phyloP scores from a whole-genome alignment of 2,888 invertebrate genomes.

The Gymnosoma rotundatum region DNA sequence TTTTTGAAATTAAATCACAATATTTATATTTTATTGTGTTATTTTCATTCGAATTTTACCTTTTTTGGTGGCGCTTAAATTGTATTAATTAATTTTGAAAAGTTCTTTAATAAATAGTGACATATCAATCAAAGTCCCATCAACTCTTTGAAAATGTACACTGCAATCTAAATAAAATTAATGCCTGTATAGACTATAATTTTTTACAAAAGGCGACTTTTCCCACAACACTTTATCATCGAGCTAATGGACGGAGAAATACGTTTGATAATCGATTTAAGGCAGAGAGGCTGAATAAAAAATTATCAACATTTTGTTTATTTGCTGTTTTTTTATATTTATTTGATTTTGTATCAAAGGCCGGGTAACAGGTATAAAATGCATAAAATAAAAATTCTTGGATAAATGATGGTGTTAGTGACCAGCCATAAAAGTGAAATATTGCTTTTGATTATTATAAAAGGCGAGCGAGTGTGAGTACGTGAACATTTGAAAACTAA shows the following conservation, averaged over 20 bases:
- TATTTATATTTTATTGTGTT: too few species aligned
- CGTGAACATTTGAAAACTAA: slow-evolving; percentile 46
- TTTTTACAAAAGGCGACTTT: slow-evolving; percentile 44
- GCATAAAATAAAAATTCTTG: slow-evolving; percentile 39
- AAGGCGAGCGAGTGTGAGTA: neutral
- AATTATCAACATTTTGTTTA: slow-evolving; percentile 36
- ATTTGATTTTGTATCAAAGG: neutral
- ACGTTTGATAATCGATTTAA: slow-evolving; percentile 39
- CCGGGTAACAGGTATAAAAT: slow-evolving; percentile 62
- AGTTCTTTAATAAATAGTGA: slow-evolving; percentile 17
- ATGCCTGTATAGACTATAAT: slow-evolving; percentile 27
- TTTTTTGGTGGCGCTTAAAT: neutral
- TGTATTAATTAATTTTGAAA: neutral
- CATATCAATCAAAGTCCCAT: slow-evolving; percentile 62
- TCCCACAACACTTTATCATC: slow-evolving; percentile 71
- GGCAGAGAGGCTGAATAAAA: slow-evolving; percentile 23
- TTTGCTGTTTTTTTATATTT: slow-evolving; percentile 17
- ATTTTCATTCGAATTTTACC: neutral
- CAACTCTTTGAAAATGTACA: slow-evolving; percentile 8
- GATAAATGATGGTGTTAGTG: slow-evolving; percentile 60
- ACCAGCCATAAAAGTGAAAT: slow-evolving; percentile 72
- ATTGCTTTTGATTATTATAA: slow-evolving; percentile 57
- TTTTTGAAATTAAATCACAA: too few species aligned
- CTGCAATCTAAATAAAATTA: slow-evolving; percentile 40
- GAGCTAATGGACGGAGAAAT: slow-evolving; percentile 10